Percentiles rank a stretch among this genome's conserved stretches.
Evolutionary conservation across 2,113 vertebrate species (phyloP).

Genomic region (Paramormyrops kingsleyae): DNA sequence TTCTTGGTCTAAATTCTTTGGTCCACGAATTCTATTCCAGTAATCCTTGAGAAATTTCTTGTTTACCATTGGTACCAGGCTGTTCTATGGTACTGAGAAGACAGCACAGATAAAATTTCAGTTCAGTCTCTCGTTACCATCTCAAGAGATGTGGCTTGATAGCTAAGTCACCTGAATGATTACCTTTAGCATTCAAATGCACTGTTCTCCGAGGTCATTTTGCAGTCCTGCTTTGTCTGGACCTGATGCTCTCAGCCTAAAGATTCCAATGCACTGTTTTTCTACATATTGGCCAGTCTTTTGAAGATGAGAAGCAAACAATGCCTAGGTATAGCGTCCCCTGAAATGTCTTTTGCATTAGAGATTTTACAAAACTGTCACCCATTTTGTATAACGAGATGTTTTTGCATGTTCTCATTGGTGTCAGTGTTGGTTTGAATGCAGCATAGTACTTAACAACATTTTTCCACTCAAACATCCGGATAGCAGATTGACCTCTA

Average conservation of each 20-base stretch:
- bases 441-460: not conserved
- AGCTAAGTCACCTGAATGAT: not conserved
- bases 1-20: not conserved
- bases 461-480: not conserved
- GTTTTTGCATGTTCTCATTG: not conserved
- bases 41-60: not conserved
- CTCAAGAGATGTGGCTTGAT: not conserved
- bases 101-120: not conserved
- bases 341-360: not conserved
- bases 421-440: not conserved
- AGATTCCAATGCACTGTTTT: not conserved
- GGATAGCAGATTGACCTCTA: not conserved
- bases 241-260: not conserved
- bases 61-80: not conserved
- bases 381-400: not conserved
- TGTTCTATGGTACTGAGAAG: not conserved
- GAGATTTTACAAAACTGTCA: not conserved
- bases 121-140: not conserved
- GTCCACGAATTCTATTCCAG: not conserved
- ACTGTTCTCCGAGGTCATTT: not conserved
- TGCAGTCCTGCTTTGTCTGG: not conserved
- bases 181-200: not conserved
- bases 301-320: not conserved
- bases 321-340: not conserved
- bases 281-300: not conserved